Evolutionary conservation across 2,113 vertebrate genomes (phyloP).

Genomic region (Narcine bancroftii): DNA sequence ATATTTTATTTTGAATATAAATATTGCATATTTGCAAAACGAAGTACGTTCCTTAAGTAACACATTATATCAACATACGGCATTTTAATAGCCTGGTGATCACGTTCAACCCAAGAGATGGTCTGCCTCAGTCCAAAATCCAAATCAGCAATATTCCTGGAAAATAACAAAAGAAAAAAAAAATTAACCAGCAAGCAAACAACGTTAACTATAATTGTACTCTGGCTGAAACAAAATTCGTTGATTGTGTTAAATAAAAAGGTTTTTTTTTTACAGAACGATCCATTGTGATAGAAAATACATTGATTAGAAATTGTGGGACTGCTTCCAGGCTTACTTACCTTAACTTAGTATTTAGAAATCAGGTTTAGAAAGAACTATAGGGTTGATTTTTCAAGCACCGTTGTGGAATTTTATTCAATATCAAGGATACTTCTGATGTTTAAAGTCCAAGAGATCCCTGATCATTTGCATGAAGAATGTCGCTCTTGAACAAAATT

Average conservation of each 20-base stretch:
- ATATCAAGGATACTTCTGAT: neutral
- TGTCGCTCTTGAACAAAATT: neutral
- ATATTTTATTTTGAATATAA: conserved; percentile 37
- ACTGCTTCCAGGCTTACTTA: neutral
- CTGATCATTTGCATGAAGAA: neutral
- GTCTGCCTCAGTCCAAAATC: conserved; percentile 1
- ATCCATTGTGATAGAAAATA: neutral
- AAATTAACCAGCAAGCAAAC: neutral
- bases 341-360: neutral
- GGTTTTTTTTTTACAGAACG: neutral
- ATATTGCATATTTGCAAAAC: conserved; percentile 8
- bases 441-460: neutral
- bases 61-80: conserved; percentile 10
- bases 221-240: neutral
- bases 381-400: neutral
- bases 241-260: neutral
- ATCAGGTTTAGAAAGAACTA: neutral
- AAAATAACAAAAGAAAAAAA: conserved; percentile 16
- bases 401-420: neutral
- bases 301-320: neutral
- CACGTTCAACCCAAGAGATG: neutral
- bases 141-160: conserved; percentile 8
- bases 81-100: neutral
- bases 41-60: neutral
- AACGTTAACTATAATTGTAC: neutral